Conservation (phyloP, 2,888 invertebrate species). For the Leptinotarsa tumamoca region DNA sequence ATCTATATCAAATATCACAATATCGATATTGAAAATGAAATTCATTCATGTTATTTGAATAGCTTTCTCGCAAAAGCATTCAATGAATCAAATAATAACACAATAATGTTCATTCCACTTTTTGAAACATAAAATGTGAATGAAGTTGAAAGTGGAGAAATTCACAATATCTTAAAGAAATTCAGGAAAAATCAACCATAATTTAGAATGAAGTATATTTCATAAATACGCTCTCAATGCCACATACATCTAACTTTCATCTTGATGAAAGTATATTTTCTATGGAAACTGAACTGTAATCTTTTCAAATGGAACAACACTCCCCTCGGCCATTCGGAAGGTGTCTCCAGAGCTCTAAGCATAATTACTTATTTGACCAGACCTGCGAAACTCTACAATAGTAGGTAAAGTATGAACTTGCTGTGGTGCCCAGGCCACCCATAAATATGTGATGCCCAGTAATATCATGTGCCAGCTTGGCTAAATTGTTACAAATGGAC, state of each 20-base stretch:
- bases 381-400: conserved; percentile 43
- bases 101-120: no score
- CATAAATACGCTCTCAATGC: background rate
- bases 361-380: conserved; percentile 65
- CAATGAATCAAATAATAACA: no score
- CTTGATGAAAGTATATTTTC: background rate
- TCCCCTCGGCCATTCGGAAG: conserved; percentile 26
- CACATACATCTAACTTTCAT: background rate
- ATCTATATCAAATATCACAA: no score
- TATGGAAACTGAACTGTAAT: conserved; percentile 35
- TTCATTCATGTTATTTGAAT: no score
- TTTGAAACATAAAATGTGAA: no score
- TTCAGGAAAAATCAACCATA: no score
- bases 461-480: conserved; percentile 68
- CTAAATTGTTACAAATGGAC: conserved; percentile 68
- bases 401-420: conserved; percentile 48
- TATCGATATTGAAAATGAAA: no score
- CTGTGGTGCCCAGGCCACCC: conserved; percentile 59
- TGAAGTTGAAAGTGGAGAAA: no score
- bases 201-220: no score
- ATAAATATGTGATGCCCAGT: conserved; percentile 68
- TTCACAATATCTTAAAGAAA: no score
- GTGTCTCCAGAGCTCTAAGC: conserved; percentile 53
- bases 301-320: conserved; percentile 34
- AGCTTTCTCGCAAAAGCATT: no score